Conservation (phyloP, 1,140 invertebrate genomes). For the Drosophila guanche region DNA sequence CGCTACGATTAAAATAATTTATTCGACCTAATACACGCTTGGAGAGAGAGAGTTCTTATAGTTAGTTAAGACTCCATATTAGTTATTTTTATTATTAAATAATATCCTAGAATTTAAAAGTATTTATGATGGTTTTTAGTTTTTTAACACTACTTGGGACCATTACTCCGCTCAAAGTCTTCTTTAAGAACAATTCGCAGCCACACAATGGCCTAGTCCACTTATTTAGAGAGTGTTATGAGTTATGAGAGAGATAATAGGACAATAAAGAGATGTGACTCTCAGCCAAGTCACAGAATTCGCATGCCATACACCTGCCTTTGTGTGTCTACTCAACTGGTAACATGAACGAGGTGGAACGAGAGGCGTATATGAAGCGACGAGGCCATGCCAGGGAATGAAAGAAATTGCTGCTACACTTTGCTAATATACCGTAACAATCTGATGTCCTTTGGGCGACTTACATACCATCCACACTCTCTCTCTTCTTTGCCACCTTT, state of each 20-base stretch:
- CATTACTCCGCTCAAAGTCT: too few relatives aligned
- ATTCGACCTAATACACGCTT: too few relatives aligned
- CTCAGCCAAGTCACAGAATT: background rate
- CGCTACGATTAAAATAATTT: too few relatives aligned
- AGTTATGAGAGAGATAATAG: background rate
- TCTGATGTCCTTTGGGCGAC: conserved; percentile 65
- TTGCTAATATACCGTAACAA: conserved; percentile 73
- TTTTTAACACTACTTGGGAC: too few relatives aligned
- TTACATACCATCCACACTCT: background rate
- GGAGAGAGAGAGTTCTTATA: too few relatives aligned
- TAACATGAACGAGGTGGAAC: conserved; percentile 12
- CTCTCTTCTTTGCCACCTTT: conserved; percentile 5
- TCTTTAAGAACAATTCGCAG: too few relatives aligned
- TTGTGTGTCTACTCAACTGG: conserved; percentile 17
- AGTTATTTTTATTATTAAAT: too few relatives aligned
- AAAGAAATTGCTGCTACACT: conserved; percentile 50
- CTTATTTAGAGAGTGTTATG: too few relatives aligned
- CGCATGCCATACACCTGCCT: background rate
- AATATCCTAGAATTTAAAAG: too few relatives aligned
- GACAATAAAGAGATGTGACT: background rate
- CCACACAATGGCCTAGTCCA: too few relatives aligned
- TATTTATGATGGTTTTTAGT: too few relatives aligned
- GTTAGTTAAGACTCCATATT: too few relatives aligned
- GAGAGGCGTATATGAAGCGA: conserved; percentile 2
- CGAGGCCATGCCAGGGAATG: conserved; percentile 43